Base-by-base conservation (phyloP, 1,140 invertebrate species). In the Planococcus citri region DNA sequence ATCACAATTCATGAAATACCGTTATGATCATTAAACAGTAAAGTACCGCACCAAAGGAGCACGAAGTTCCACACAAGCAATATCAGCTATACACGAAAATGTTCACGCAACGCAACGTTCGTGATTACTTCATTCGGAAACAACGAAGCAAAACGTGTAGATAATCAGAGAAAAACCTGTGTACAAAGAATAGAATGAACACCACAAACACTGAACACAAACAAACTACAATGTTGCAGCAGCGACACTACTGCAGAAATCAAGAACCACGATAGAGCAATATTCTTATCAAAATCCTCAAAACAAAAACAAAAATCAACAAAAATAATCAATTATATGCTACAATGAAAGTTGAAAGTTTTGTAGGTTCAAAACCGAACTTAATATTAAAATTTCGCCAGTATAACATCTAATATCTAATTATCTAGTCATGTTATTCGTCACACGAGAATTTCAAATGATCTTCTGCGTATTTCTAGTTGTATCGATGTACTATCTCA, bases 101-200 rank as follows among this genome's bases (percentile, higher is more conserved):
- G 60, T 64, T 25, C 21, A 64, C 60, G 21, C 60, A n/a, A n/a
- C n/a, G n/a, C n/a, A 64, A 21, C 60, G 24, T 17, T 64, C 22
- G 60, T 64, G 22, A 64, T 25, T 27, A 64, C 25, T 25, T 27
- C 21, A 64, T 20, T 51, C 3, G 6, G 60, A 64, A 64, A 64
- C 60, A 64, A 64, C 60, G 60, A 64, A 64, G 60, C 60, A 64
- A 10, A 64, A 64, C 60, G 60, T 64, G 60, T 64, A 64, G 60
- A 24, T 24, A 17, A 3, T 22, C 60, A 64, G 60, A 64, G 22
- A 64, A 25, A 22, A 64, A 64, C n/a, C n/a, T n/a, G n/a, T n/a
- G n/a, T n/a, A n/a, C n/a, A n/a, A n/a, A n/a, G n/a, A n/a, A n/a
- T n/a, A n/a, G n/a, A n/a, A n/a, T n/a, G n/a, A n/a, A n/a, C n/a